A percentile compares a stretch with the other conserved stretches of the same genome.
Conservation (phyloP, 35 echinoderm and acorn worm genomes). For the Ophioderma brevispina region DNA sequence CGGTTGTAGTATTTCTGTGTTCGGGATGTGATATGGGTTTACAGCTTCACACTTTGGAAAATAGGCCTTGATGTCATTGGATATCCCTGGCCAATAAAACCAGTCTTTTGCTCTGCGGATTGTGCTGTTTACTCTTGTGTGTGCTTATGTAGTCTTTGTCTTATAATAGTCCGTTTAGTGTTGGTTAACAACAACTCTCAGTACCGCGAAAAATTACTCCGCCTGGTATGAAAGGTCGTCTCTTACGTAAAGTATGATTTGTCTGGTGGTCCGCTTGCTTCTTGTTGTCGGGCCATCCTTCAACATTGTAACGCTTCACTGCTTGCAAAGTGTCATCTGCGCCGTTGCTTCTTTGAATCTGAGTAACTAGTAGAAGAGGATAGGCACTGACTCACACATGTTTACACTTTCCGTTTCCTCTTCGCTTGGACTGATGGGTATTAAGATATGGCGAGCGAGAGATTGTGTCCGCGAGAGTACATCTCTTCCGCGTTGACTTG, state of each 20-base stretch:
- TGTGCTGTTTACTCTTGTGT: conserved; percentile 63
- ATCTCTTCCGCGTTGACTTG: conserved; percentile 43
- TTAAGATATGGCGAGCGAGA: conserved; percentile 27
- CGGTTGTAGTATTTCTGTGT: not conserved
- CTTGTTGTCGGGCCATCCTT: conserved; percentile 29
- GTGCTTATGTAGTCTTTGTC: conserved; percentile 55
- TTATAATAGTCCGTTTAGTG: conserved; percentile 18
- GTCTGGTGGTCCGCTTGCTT: not conserved
- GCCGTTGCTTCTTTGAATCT: conserved; percentile 27
- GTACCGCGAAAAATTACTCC: conserved; percentile 58
- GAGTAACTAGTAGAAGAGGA: not conserved
- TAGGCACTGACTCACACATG: conserved; percentile 8
- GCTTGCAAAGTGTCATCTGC: conserved; percentile 2
- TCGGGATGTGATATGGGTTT: not conserved
- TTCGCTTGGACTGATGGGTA: conserved; percentile 6
- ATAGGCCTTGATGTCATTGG: conserved; percentile 46
- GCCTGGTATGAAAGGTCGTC: conserved; percentile 38
- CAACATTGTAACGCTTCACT: conserved; percentile 18
- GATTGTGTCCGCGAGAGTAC: conserved; percentile 48
- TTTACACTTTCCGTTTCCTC: conserved; percentile 42
- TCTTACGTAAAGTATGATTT: conserved; percentile 27
- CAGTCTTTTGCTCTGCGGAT: conserved; percentile 48
- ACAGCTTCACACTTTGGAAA: conserved; percentile 49
- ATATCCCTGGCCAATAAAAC: conserved; percentile 72
- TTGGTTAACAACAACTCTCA: conserved; percentile 35